These are phyloP conservation scores for Diuraphis noxia DNA, from an alignment of 1,140 invertebrate species.

Conservation along the genomic window DNA sequence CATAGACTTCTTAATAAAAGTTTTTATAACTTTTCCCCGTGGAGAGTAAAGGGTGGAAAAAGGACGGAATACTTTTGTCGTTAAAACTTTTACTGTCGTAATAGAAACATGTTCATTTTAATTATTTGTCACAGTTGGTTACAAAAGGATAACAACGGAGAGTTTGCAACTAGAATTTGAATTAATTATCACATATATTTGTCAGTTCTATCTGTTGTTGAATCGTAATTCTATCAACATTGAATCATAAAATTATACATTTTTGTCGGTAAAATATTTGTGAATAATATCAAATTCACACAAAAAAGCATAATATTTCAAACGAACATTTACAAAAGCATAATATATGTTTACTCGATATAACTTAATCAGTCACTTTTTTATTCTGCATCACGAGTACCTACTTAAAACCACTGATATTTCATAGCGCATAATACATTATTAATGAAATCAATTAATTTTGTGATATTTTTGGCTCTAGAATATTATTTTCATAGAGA, in stretches of 20 bases:
- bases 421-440: neutral
- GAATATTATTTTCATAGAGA: neutral
- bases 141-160: neutral
- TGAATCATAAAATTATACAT: neutral
- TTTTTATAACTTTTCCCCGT: conserved; percentile 17
- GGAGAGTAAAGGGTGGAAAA: neutral
- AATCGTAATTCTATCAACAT: neutral
- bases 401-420: neutral
- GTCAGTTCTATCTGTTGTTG: neutral
- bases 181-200: conserved; percentile 5
- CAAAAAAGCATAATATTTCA: neutral
- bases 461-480: neutral
- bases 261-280: neutral
- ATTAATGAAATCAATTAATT: neutral
- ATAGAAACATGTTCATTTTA: neutral
- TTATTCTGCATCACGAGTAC: neutral
- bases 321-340: neutral
- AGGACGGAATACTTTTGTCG: neutral
- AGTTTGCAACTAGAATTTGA: neutral
- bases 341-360: too few relatives aligned
- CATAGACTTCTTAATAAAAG: conserved; percentile 33
- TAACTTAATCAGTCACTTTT: neutral
- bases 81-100: conserved; percentile 13
- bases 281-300: neutral
- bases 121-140: neutral